Evolutionary conservation across 2,797 vertebrate genomes (phyloP).

Genomic region (Acomys russatus): DNA sequence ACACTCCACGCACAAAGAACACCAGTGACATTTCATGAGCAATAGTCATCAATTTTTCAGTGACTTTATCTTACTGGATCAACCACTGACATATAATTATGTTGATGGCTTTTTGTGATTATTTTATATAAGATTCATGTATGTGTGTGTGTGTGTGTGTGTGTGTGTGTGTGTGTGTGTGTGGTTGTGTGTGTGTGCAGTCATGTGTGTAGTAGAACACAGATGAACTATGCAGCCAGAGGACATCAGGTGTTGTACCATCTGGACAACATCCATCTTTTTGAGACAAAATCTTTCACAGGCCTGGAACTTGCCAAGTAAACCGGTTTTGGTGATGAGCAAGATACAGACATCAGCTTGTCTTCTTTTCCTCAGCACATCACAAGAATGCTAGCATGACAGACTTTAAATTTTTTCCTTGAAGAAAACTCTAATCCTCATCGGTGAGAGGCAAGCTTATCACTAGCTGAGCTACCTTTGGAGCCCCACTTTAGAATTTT

Average conservation of each 20-base stretch:
- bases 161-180: neutral
- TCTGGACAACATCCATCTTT: neutral
- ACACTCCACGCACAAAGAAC: neutral
- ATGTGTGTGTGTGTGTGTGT: neutral
- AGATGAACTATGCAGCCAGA: too few species aligned
- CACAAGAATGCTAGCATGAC: neutral
- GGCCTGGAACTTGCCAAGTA: neutral
- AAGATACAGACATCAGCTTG: neutral
- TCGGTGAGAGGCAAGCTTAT: too few species aligned
- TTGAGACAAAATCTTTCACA: neutral
- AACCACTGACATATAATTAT: neutral
- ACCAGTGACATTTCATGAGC: neutral
- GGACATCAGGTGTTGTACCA: neutral
- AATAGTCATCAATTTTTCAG: neutral
- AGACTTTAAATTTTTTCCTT: neutral
- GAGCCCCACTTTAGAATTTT: neutral
- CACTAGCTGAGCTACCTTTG: neutral
- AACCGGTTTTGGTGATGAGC: neutral
- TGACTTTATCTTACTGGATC: neutral
- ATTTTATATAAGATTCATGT: neutral
- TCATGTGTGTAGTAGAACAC: neutral
- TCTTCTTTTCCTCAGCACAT: neutral
- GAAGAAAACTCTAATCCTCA: neutral
- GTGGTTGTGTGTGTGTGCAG: neutral
- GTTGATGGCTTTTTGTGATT: neutral